Conservation (phyloP, 1,140 invertebrate species). For the Saccostrea cuccullata region DNA sequence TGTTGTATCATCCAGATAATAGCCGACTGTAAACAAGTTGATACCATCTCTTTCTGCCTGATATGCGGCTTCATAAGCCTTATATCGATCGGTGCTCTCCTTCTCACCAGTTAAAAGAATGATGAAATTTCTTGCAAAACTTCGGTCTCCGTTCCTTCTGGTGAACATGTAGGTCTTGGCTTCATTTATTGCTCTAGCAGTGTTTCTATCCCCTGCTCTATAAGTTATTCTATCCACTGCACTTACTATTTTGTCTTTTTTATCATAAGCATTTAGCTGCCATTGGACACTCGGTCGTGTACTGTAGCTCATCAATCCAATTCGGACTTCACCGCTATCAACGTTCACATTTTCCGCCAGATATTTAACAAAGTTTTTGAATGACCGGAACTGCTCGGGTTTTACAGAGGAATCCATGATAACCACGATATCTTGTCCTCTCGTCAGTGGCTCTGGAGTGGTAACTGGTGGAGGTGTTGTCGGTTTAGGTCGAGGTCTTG, state of each 20-base stretch:
- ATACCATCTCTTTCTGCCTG: constrained; percentile 58
- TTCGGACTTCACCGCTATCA: constrained; percentile 64
- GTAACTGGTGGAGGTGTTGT: constrained; percentile 35
- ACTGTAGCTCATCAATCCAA: constrained; percentile 66
- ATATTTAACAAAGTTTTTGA: constrained; percentile 51
- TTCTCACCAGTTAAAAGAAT: constrained; percentile 71
- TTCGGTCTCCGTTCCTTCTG: constrained; percentile 59
- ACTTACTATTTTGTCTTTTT: constrained; percentile 52
- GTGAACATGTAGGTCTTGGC: constrained; percentile 59
- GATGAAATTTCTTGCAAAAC: constrained; percentile 64
- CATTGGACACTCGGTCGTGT: constrained; percentile 61
- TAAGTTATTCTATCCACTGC: constrained; percentile 62
- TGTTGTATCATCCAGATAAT: constrained; percentile 62
- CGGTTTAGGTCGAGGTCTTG: background rate
- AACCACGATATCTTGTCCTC: constrained; percentile 39
- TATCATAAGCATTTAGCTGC: constrained; percentile 62
- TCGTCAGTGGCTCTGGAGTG: background rate
- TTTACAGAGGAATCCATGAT: constrained; percentile 47
- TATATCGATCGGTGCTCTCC: constrained; percentile 57
- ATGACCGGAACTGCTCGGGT: constrained; percentile 50
- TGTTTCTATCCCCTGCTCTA: constrained; percentile 58
- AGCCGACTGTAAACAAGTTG: constrained; percentile 67
- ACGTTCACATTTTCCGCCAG: constrained; percentile 58
- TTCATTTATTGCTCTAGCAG: constrained; percentile 54
- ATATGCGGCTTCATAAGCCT: constrained; percentile 60